A percentile compares a stretch with the other conserved stretches of the same genome.
These are phyloP conservation scores for Balaeniceps rex DNA, from an alignment of 2,113 vertebrate species.

Conservation along the genomic window DNA sequence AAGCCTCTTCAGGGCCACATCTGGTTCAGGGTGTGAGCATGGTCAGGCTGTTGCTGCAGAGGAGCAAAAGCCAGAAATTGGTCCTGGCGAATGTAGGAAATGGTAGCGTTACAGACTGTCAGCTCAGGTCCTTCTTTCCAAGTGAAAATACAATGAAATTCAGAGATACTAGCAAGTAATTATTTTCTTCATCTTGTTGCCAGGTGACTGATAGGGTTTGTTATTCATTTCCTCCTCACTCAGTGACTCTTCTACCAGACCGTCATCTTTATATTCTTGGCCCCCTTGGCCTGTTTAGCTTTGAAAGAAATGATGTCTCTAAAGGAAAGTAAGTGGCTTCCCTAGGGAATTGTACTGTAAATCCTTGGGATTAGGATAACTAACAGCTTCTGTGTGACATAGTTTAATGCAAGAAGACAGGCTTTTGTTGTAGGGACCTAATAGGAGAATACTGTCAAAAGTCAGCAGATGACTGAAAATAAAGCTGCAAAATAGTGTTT, in stretches of 20 bases:
- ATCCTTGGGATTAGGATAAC: background rate
- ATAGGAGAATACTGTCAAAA: background rate
- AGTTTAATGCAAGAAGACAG: background rate
- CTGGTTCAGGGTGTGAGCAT: background rate
- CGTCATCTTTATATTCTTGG: background rate
- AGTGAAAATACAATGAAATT: background rate
- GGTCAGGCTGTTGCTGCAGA: background rate
- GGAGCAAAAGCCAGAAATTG: background rate
- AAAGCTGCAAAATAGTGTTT: background rate
- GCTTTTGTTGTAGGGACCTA: background rate
- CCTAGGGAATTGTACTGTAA: background rate
- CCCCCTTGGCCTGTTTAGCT: background rate
- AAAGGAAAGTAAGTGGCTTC: background rate
- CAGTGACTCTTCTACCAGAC: background rate
- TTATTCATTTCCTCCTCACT: background rate
- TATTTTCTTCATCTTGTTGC: background rate
- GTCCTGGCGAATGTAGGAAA: background rate
- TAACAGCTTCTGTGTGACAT: background rate
- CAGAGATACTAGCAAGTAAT: background rate
- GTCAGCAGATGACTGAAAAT: background rate
- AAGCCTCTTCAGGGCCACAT: background rate
- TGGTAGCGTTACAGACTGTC: background rate
- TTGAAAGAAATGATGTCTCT: background rate
- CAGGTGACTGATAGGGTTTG: background rate
- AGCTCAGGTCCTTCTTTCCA: background rate